Base-by-base conservation (phyloP, 2,113 vertebrate genomes). In the Oxygymnocypris stewartii region DNA sequence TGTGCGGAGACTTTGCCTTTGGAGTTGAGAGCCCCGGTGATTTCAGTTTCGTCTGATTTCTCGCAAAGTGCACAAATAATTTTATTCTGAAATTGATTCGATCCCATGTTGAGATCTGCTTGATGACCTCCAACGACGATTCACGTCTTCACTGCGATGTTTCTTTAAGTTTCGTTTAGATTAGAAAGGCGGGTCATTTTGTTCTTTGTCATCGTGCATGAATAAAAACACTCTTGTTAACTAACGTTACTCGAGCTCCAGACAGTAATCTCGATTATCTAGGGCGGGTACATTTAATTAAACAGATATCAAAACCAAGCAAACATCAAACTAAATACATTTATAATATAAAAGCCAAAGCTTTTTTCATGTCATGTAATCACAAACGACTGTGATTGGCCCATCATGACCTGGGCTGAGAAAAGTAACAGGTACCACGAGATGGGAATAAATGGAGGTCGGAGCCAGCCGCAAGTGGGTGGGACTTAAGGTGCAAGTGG, bases 1-100 rank as follows among this genome's bases (percentile, higher is more conserved):
- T 96, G 95, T 2, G 93, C 95, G 0, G 92, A 90, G 0, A 93
- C 63, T 0, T 35, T 0, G 0, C 67, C 61, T 86, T 94, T 93
- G 0, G 69, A 89, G 0, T 89, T 89, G 2, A 96, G 37, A 0
- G 89, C 0, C 25, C 95, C 95, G 11, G 94, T 95, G 1, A 0
- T 9, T 0, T 0, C 0, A 0, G 86, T 89, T 88, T 95, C 92
- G 0, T 89, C 51, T 7, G 87, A 40, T 4, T 1, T 40, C 0
- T 67, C 2, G 67, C 95, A 96, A 2, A 96, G 89, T 0, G 79
- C 4, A 42, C 95, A 96, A 2, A 0, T 35, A 12, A 69, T 71
- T 35, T 69, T 31, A 25, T 2, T 4, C n/a, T 20, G 20, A 40
- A 5, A 31, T 4, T 65, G 40, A 31, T 28, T 61, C 4, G 80